Conservation (phyloP, 2,113 vertebrate species). For the Megaleporinus macrocephalus region DNA sequence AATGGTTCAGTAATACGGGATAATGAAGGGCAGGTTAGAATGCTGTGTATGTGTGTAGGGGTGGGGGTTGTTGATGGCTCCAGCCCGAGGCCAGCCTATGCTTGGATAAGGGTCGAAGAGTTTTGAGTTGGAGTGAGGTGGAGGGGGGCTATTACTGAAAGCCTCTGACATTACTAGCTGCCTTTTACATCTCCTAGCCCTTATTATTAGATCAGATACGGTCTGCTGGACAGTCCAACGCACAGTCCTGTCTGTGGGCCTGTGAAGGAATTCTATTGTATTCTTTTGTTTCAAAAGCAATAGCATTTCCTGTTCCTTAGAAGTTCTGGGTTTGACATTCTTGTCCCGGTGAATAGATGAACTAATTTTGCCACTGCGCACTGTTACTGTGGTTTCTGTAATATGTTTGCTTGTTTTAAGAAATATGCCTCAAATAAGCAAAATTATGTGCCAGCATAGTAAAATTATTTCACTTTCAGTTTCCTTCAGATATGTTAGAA, state of each 20-base stretch:
- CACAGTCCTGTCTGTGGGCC: constrained; percentile 6
- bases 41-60: background rate
- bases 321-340: background rate
- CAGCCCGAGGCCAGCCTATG: constrained; percentile 14
- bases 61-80: background rate
- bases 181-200: constrained; percentile 32
- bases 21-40: constrained; percentile 5
- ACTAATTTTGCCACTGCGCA: background rate
- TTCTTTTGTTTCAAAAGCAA: constrained; percentile 1
- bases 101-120: constrained; percentile 24
- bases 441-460: no score
- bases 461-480: no score
- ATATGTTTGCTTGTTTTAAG: no score
- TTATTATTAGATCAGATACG: constrained; percentile 52
- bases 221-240: constrained; percentile 28
- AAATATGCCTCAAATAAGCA: no score
- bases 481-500: no score
- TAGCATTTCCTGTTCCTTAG: background rate
- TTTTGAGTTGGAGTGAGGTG: constrained; percentile 1
- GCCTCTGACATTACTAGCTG: constrained; percentile 20
- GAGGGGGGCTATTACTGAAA: background rate
- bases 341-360: background rate
- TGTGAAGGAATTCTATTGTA: constrained; percentile 33
- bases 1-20: background rate
- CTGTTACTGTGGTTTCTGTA: no score